These are phyloP conservation scores for Lasioglossum morio DNA, from an alignment of 2,888 invertebrate species.

Conservation along the genomic window DNA sequence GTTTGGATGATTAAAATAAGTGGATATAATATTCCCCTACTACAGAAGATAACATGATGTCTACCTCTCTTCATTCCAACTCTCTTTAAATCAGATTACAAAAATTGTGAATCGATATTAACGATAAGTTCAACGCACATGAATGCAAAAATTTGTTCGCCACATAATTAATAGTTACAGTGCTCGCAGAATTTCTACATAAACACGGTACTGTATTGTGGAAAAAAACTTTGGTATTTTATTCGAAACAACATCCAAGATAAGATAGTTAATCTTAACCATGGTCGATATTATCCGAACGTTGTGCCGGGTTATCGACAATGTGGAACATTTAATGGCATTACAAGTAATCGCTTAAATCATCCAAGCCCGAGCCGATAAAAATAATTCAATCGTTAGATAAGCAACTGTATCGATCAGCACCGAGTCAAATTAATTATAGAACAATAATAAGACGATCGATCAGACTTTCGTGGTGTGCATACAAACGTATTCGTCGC, in stretches of 20 bases:
- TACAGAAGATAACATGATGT: background rate
- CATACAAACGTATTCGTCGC: background rate
- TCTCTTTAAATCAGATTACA: background rate
- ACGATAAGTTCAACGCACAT: background rate
- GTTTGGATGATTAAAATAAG: too few species aligned
- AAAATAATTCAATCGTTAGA: slow-evolving; percentile 44
- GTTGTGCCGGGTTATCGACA: slow-evolving; percentile 51
- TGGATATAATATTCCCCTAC: background rate
- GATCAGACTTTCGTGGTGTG: background rate
- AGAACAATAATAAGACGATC: background rate
- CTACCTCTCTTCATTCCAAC: background rate
- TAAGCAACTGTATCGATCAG: slow-evolving; percentile 33
- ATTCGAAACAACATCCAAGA: slow-evolving; percentile 67
- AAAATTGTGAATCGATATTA: background rate
- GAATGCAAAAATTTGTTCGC: background rate
- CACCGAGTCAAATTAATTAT: slow-evolving; percentile 29
- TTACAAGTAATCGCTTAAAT: slow-evolving; percentile 49
- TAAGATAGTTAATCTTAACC: slow-evolving; percentile 71
- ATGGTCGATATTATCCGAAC: slow-evolving; percentile 63
- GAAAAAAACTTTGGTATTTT: slow-evolving; percentile 61
- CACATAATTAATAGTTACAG: background rate
- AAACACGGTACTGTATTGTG: slow-evolving; percentile 29
- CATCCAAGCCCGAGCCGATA: slow-evolving; percentile 22
- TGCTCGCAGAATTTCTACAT: slow-evolving; percentile 19
- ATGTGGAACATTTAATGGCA: slow-evolving; percentile 46